A percentile compares a stretch with the other conserved stretches of the same genome.
phyloP scores from a whole-genome alignment of 2,888 invertebrate species.

The Lacanobia oleracea region DNA sequence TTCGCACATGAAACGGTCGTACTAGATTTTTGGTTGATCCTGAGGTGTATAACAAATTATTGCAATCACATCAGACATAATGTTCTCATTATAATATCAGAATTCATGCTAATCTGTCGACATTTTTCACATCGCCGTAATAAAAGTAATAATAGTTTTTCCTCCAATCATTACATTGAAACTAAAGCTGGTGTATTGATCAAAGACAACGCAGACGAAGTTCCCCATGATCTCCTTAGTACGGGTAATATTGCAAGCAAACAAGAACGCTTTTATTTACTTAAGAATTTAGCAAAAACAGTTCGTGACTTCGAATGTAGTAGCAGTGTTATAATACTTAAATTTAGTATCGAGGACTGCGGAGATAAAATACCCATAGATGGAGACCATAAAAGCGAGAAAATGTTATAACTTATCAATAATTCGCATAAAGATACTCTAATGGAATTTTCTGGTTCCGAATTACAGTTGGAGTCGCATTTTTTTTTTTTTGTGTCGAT shows the following conservation, averaged over 20 bases:
- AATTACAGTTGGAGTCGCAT: no score
- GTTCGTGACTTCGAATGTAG: conserved; percentile 68
- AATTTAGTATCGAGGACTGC: conserved; percentile 42
- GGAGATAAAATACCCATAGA: conserved; percentile 28
- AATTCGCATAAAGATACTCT: conserved; percentile 11
- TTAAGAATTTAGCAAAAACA: conserved; percentile 64
- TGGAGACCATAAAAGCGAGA: conserved; percentile 29
- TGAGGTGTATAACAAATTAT: neutral
- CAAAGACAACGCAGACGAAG: neutral
- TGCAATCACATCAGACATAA: neutral
- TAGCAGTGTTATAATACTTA: conserved; percentile 60
- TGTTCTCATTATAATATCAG: neutral
- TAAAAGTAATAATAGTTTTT: neutral
- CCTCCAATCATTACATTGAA: neutral
- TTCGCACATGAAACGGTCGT: no score
- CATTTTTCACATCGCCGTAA: neutral
- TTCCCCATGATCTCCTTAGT: conserved; percentile 16
- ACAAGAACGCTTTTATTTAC: conserved; percentile 63
- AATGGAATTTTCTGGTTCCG: conserved; percentile 28
- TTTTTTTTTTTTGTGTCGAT: no score
- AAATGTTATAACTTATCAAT: conserved; percentile 30
- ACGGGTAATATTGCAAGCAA: conserved; percentile 34
- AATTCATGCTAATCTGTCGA: neutral
- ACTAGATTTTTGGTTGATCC: no score
- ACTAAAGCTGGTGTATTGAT: neutral